Evolutionary conservation across 2,113 vertebrate species (phyloP).

Genomic region (Peromyscus leucopus): DNA sequence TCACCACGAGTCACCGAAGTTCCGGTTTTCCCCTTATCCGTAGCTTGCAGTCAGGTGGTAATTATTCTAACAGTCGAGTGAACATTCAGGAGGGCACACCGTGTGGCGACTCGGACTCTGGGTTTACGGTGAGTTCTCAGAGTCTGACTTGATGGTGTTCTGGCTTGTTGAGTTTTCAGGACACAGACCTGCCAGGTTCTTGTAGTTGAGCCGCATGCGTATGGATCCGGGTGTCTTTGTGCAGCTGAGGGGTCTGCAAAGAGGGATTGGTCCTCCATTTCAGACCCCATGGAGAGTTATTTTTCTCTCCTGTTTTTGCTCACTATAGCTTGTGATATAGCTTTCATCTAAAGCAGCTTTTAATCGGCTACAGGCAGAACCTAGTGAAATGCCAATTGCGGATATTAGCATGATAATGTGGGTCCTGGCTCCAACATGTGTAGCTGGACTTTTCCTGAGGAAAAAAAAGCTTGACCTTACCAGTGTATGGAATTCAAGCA

Average conservation of each 20-base stretch:
- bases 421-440: constrained; percentile 58
- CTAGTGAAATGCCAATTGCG: neutral
- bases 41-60: constrained; percentile 58
- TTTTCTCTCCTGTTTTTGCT: constrained; percentile 55
- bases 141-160: constrained; percentile 56
- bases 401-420: constrained; percentile 62
- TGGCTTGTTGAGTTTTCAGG: constrained; percentile 81
- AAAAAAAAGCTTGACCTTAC: constrained; percentile 85
- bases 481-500: constrained; percentile 84
- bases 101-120: neutral
- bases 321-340: neutral
- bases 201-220: neutral
- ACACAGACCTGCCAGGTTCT: constrained; percentile 65
- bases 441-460: constrained; percentile 76
- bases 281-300: neutral
- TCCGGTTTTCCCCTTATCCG: neutral
- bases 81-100: constrained; percentile 43
- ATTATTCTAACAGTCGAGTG: constrained; percentile 70
- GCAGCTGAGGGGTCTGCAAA: constrained; percentile 1
- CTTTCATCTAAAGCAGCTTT: constrained; percentile 43
- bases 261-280: constrained; percentile 6
- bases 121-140: constrained; percentile 38
- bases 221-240: neutral
- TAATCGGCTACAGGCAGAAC: neutral
- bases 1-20: neutral